A percentile compares a stretch with the other conserved stretches of the same genome.
Evolutionary conservation across 1,140 invertebrate species (phyloP).

Genomic region (Drosophila santomea): DNA sequence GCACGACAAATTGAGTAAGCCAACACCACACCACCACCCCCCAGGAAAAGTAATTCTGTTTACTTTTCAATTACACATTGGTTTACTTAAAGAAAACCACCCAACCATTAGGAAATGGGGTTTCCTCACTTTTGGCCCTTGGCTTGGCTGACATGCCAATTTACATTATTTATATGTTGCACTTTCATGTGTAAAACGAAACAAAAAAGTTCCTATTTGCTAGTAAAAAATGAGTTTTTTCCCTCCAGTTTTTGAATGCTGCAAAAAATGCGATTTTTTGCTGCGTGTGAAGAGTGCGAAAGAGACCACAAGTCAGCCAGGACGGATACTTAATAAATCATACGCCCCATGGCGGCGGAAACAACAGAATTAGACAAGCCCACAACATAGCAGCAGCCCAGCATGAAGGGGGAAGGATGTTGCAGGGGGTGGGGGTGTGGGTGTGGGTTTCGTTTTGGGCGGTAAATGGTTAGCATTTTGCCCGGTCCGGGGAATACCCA

Average conservation of each 20-base stretch:
- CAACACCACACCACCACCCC: not conserved
- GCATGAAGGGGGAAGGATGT: too few relatives aligned
- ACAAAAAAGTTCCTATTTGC: not conserved
- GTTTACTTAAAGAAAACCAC: not conserved
- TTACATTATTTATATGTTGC: too few relatives aligned
- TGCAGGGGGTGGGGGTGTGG: not conserved
- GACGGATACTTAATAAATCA: slow-evolving; percentile 77
- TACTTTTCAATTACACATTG: slow-evolving; percentile 2
- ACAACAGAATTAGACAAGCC: slow-evolving; percentile 58
- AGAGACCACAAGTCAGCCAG: slow-evolving; percentile 52
- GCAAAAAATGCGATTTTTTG: slow-evolving; percentile 8
- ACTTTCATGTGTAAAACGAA: too few relatives aligned
- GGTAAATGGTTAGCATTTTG: slow-evolving; percentile 72
- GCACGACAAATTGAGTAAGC: slow-evolving; percentile 10
- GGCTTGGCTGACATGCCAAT: too few relatives aligned
- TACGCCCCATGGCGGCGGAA: slow-evolving; percentile 46
- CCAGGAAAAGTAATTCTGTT: not conserved
- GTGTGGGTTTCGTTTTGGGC: slow-evolving; percentile 20
- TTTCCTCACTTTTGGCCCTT: too few relatives aligned
- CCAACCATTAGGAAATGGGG: not conserved
- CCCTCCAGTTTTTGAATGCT: not conserved
- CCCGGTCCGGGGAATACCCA: slow-evolving; percentile 11
- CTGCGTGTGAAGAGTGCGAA: not conserved
- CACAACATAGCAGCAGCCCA: not conserved
- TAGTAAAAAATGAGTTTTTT: not conserved